Evolutionary conservation across 2,797 vertebrate species (phyloP), one percentile per base, ranked within the genome.

Genomic region (Chelidonichthys spinosus): DNA sequence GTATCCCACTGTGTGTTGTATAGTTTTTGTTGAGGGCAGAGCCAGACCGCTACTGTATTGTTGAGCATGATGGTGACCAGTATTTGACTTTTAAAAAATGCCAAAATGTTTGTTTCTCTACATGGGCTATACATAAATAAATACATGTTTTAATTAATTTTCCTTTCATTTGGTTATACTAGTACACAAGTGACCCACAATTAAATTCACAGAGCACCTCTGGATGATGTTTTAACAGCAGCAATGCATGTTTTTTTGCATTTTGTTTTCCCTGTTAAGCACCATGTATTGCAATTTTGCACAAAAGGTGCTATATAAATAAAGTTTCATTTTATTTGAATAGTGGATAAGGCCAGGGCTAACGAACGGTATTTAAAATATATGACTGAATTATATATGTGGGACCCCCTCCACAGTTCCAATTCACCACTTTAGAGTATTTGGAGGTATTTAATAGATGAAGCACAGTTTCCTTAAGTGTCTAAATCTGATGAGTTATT

Each of bases 401-500:
- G 54, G 14, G 35, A 53, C 32, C 18, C 25, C 11, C 40, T n/a
- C 54, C 32, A 60, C 50, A 55, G n/a, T 33, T 60, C 42, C 33
- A 72, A 9, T 73, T 78, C 53, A 49, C 39, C 54, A 46, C 54
- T 74, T 71, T 14, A 32, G 36, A 64, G 56, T 39, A 60, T 71
- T 54, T 83, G 62, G 65, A 79, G 63, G 73, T 52, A 54, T 81
- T 83, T 64, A 75, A 76, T 81, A 77, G 53, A 74, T 79, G 72
- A 76, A 58, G 71, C 71, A 71, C 70, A 79, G 74, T 74, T 75
- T 69, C 75, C 68, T 66, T 59, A 77, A 85, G 72, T 86, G 74
- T 70, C 63, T 77, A 56, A 74, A 69, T 74, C 54, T 76, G 79
- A 79, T 86, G 69, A 81, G 73, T 63, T 69, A 79, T 83, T 83